These are phyloP conservation scores for Oscheius sp. DNA, from an alignment of 1,140 invertebrate genomes.

Conservation along the genomic window DNA sequence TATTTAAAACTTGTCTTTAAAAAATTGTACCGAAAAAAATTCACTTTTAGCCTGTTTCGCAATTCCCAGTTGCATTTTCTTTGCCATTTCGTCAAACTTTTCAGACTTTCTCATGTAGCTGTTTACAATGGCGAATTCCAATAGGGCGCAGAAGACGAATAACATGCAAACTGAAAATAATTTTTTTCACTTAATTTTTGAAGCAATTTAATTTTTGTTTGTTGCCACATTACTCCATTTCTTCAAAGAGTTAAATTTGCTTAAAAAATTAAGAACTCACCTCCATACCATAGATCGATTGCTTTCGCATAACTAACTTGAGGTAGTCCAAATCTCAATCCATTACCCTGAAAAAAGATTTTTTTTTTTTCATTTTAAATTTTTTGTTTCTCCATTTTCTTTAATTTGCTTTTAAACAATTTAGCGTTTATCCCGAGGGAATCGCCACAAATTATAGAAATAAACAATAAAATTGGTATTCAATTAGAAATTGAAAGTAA, in stretches of 20 bases:
- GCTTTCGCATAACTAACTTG: slow-evolving; percentile 44
- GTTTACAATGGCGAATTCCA: slow-evolving; percentile 57
- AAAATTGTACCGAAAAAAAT: neutral
- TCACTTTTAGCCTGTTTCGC: slow-evolving; percentile 16
- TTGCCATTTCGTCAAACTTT: slow-evolving; percentile 54
- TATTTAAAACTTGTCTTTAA: slow-evolving; percentile 9
- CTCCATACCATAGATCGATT: slow-evolving; percentile 44
- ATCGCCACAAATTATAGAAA: no score
- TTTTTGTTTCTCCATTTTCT: no score
- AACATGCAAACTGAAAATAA: slow-evolving; percentile 55
- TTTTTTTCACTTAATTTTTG: no score
- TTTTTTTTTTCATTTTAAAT: slow-evolving; percentile 10
- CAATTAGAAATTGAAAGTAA: neutral
- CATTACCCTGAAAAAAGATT: slow-evolving; percentile 36
- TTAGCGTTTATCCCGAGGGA: no score
- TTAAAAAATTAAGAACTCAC: no score
- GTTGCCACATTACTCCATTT: no score
- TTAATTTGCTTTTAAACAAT: no score
- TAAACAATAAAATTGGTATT: no score
- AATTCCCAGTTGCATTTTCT: slow-evolving; percentile 26
- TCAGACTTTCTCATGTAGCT: slow-evolving; percentile 57
- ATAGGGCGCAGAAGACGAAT: slow-evolving; percentile 54
- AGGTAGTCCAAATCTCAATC: slow-evolving; percentile 39
- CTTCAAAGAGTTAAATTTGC: no score
- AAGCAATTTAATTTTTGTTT: no score